Conservation (phyloP, 92 coral and sea anemone genomes). For the Parazoanthus darwini region DNA sequence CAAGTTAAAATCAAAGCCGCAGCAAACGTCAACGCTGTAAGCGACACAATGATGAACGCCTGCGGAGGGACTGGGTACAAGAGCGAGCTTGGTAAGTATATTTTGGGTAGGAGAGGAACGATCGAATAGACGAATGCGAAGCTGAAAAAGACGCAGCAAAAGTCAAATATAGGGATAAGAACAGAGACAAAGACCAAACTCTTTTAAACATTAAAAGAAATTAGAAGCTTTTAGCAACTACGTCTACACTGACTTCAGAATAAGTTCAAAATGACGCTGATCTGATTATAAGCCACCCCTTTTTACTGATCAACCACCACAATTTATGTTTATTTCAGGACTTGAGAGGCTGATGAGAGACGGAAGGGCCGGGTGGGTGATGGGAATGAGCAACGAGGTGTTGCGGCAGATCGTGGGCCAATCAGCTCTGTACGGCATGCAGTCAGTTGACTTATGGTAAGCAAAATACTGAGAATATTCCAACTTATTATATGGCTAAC, state of each 20-base stretch:
- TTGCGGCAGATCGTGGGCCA: constrained; percentile 58
- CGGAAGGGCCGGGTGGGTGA: constrained; percentile 67
- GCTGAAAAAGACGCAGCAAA: no score
- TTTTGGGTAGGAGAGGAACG: no score
- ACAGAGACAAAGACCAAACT: no score
- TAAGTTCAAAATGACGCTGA: no score
- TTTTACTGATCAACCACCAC: neutral
- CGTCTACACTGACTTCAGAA: no score
- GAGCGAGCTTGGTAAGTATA: constrained; percentile 54
- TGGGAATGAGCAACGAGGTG: constrained; percentile 57
- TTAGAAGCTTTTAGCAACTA: no score
- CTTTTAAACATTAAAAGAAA: no score
- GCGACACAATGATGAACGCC: constrained; percentile 61
- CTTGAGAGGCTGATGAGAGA: constrained; percentile 55
- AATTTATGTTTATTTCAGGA: constrained; percentile 21
- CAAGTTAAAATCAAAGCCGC: constrained; percentile 65
- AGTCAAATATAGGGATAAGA: no score
- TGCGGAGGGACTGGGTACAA: constrained; percentile 70
- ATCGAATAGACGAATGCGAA: no score
- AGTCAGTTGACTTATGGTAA: constrained; percentile 26
- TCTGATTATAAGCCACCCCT: no score
- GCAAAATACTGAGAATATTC: neutral
- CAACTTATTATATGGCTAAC: no score
- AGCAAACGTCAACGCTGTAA: constrained; percentile 45
- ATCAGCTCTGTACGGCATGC: constrained; percentile 59